Evolutionary conservation across 1,140 invertebrate genomes (phyloP).

Genomic region (Penaeus vannamei): DNA sequence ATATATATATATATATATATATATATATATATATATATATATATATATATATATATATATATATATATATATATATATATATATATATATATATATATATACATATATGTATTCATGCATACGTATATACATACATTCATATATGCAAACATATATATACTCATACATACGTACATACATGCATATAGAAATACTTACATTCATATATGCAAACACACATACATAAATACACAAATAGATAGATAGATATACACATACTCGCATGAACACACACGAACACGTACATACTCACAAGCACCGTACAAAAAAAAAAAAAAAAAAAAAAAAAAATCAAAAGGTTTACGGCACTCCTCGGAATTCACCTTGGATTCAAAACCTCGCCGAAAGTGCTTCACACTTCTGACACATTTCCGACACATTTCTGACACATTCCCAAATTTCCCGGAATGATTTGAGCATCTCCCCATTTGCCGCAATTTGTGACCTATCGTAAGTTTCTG

Average conservation of each 20-base stretch:
- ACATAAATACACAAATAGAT: not conserved
- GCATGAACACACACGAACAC: not conserved
- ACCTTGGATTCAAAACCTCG: not conserved
- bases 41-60: not conserved
- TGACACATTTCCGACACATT: no score
- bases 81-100: slow-evolving; percentile 4
- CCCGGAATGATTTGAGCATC: no score
- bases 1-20: not conserved
- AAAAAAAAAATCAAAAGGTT: not conserved
- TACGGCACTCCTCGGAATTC: not conserved
- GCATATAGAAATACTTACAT: not conserved
- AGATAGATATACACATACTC: not conserved
- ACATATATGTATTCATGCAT: not conserved
- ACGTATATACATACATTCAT: not conserved
- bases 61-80: not conserved
- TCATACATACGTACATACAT: not conserved
- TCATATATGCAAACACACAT: no score
- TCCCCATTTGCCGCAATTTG: no score
- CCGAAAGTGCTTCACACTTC: not conserved
- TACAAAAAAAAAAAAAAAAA: not conserved
- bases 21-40: slow-evolving; percentile 2
- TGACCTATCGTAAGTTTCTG: no score
- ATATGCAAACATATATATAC: not conserved
- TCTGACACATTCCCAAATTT: no score
- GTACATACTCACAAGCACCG: not conserved